Base-by-base conservation (phyloP, 1,140 invertebrate genomes). In the Drosophila parvula region DNA sequence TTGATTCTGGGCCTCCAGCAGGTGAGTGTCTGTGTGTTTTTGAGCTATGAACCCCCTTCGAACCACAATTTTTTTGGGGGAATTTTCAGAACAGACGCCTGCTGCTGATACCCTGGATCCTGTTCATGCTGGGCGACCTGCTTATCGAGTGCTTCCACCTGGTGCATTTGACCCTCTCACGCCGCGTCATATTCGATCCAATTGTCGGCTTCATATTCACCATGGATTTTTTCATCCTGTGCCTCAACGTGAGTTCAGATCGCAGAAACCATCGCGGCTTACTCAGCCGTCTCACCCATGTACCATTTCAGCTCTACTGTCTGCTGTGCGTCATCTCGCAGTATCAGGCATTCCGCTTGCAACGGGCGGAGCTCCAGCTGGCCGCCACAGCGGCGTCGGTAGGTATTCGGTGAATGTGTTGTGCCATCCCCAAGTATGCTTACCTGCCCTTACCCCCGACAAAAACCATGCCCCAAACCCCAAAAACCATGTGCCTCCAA, bases 141-240 rank as follows among this genome's bases (percentile, higher is more conserved):
- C 68, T 90, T 41, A 77, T 90, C 43, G 89, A 89, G 44, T 56
- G 74, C 36, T 74, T 74, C 44, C 89, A 91, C 65, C 70, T 91
- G 6, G 38, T 89, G 8, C 76, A 89, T 62, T 43, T 91, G 73
- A 56, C 67, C n/a, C 40, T 89, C 12, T 79, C 77, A 16, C 67
- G 79, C 48, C 82, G 89, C 43, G 81, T 89, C 9, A 71, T 63
- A 16, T 91, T 91, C 36, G 89, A 91, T 73, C 89, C 89, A 5
- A 82, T 91, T 50, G 84, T 89, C n/a, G 89, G 89, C 16, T 90
- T 90, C 56, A 81, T 91, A 51, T 91, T 91, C 51, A 91, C 89
- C 51, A 82, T 91, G 57, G 89, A 89, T 58, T 90, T 91, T 43
- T 91, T 91, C 45, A 75, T 91, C 5, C 65, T 89, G 47, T 91